Evolutionary conservation across 2,797 vertebrate species (phyloP).

Genomic region (Lepilemur ruficaudatus): DNA sequence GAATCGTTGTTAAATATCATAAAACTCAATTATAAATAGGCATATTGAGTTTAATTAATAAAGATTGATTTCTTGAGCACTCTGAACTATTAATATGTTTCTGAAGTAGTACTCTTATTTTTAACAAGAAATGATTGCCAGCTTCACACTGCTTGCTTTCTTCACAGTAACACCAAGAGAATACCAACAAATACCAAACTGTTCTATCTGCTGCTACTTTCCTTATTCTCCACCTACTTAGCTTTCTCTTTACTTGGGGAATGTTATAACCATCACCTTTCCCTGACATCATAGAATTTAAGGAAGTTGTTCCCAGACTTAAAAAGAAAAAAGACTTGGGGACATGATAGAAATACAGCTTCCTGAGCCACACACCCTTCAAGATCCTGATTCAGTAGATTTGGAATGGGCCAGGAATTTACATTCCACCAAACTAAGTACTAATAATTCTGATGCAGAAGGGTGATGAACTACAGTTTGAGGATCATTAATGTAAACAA

Average conservation of each 20-base stretch:
- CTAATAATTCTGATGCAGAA: background rate
- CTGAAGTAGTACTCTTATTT: background rate
- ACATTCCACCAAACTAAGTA: background rate
- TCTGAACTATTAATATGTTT: background rate
- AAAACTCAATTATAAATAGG: background rate
- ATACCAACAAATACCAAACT: background rate
- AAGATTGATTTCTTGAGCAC: background rate
- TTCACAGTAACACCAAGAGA: background rate
- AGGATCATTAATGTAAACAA: background rate
- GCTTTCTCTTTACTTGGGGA: background rate
- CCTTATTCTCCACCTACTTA: background rate
- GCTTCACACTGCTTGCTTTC: background rate
- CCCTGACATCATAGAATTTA: background rate
- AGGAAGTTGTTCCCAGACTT: background rate
- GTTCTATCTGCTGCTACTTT: background rate
- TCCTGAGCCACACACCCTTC: background rate
- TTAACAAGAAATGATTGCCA: background rate
- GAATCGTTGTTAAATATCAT: background rate
- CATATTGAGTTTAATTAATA: background rate
- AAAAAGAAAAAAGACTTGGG: background rate
- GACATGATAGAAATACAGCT: background rate
- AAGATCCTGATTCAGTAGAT: background rate
- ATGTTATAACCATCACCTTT: background rate
- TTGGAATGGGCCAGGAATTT: background rate
- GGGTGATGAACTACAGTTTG: background rate